These are phyloP conservation scores for Ptychobarbus kaznakovi DNA, from an alignment of 2,797 vertebrate species.

Conservation along the genomic window DNA sequence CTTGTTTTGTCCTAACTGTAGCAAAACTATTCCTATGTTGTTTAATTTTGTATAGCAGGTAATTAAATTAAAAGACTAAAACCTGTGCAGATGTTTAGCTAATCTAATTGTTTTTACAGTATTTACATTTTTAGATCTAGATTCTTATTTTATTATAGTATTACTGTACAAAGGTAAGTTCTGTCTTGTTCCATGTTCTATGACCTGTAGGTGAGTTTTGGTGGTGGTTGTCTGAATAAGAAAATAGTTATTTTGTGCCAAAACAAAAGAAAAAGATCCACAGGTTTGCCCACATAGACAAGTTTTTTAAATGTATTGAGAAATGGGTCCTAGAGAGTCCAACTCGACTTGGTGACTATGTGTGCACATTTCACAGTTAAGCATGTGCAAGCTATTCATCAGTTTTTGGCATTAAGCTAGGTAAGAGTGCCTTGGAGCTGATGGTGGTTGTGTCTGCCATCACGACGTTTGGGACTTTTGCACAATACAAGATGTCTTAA, in stretches of 20 bases:
- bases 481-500: neutral
- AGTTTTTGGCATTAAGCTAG: neutral
- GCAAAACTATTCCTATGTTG: no score
- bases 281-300: neutral
- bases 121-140: no score
- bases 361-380: neutral
- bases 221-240: neutral
- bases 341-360: neutral
- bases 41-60: no score
- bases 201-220: neutral
- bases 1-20: no score
- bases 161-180: no score
- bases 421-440: constrained; percentile 3
- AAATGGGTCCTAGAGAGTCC: neutral
- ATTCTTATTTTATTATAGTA: no score
- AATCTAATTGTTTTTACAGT: no score
- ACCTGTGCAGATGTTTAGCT: no score
- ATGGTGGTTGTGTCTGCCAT: neutral
- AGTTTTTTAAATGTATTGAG: neutral
- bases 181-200: no score
- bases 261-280: neutral
- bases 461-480: neutral
- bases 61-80: no score
- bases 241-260: neutral
- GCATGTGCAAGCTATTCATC: neutral